These are phyloP conservation scores for Oscheius onirici DNA, from an alignment of 2,888 invertebrate genomes.

Conservation along the genomic window DNA sequence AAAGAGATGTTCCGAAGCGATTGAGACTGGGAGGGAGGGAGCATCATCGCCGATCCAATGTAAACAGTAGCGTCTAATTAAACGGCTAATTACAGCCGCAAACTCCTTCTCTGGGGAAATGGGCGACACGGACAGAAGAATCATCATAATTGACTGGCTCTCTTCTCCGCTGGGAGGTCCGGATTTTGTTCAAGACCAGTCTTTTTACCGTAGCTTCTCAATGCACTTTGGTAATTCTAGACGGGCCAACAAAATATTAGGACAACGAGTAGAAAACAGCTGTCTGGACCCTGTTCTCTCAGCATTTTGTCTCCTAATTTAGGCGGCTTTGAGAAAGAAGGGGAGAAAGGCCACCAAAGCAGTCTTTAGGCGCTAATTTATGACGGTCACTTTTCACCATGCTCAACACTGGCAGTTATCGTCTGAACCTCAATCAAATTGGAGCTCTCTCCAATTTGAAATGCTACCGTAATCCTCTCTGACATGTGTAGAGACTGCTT, in stretches of 20 bases:
- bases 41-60: slow-evolving; percentile 23
- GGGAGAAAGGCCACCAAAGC: background rate
- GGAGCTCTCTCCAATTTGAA: background rate
- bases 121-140: slow-evolving; percentile 19
- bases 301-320: no score
- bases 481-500: slow-evolving; percentile 20
- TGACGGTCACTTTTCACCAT: slow-evolving; percentile 29
- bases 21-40: background rate
- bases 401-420: slow-evolving; percentile 32
- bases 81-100: slow-evolving; percentile 24
- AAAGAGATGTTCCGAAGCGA: background rate
- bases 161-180: background rate
- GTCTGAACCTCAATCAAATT: background rate
- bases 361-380: slow-evolving; percentile 19
- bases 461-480: slow-evolving; percentile 13
- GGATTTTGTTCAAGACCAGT: background rate
- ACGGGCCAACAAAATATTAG: background rate
- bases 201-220: background rate
- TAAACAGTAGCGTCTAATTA: slow-evolving; percentile 33
- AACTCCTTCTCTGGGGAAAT: slow-evolving; percentile 23
- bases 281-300: no score
- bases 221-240: background rate
- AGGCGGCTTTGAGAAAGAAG: background rate
- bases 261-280: no score
- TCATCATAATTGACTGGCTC: slow-evolving; percentile 29